Conservation (phyloP, 2,113 vertebrate genomes). For the Neopipo cinnamomea region DNA sequence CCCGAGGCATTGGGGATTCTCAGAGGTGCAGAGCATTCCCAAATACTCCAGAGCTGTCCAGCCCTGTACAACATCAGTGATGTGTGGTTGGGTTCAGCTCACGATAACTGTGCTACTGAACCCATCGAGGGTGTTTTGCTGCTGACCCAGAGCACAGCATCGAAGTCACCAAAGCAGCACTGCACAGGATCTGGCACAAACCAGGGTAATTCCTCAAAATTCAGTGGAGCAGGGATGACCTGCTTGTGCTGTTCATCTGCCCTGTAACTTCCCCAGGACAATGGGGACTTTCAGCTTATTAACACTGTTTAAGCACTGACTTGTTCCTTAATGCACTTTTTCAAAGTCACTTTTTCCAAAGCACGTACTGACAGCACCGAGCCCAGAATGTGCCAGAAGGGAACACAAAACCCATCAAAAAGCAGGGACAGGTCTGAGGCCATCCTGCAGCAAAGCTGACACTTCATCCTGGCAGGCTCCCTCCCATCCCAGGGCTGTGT, state of each 20-base stretch:
- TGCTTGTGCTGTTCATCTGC: background rate
- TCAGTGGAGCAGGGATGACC: background rate
- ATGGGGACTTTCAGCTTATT: background rate
- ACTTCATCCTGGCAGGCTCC: background rate
- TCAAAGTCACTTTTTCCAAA: background rate
- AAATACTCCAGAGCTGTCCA: background rate
- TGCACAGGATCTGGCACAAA: background rate
- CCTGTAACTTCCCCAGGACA: background rate
- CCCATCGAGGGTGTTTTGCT: background rate
- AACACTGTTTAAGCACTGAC: background rate
- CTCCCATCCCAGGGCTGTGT: background rate
- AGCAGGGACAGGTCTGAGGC: background rate
- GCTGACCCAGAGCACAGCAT: background rate
- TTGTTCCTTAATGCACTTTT: background rate
- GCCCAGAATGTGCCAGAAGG: background rate
- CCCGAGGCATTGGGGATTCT: background rate
- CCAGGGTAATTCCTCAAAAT: background rate
- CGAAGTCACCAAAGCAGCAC: background rate
- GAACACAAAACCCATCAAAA: background rate
- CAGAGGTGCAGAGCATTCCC: background rate
- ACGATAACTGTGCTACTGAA: background rate
- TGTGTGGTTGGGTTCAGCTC: background rate
- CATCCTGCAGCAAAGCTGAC: background rate
- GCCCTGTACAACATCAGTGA: background rate
- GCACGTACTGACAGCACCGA: rapidly evolving